These are phyloP conservation scores for Xenotilapia caudafasciata DNA, from an alignment of 2,113 vertebrate species.

Conservation along the genomic window DNA sequence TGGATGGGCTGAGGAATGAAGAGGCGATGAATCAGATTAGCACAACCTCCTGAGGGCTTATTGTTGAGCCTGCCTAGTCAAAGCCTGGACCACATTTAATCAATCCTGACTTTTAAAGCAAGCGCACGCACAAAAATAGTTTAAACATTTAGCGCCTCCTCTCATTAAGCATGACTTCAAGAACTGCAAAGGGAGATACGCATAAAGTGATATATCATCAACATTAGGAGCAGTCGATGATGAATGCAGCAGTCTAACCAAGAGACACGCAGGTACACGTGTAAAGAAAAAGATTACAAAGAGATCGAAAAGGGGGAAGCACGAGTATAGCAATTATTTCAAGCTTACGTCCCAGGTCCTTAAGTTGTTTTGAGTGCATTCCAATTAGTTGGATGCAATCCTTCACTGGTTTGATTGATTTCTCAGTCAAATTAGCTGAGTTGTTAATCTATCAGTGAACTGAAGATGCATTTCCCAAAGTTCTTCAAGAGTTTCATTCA, in stretches of 20 bases:
- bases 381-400: neutral
- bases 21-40: slow-evolving; percentile 32
- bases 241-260: neutral
- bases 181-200: neutral
- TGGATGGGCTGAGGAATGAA: neutral
- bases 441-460: slow-evolving; percentile 18
- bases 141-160: neutral
- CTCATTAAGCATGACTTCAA: neutral
- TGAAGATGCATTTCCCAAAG: slow-evolving; percentile 18
- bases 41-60: neutral
- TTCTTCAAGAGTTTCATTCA: neutral
- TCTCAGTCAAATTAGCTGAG: slow-evolving; percentile 27
- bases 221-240: neutral
- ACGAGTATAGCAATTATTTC: neutral
- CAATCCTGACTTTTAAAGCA: neutral
- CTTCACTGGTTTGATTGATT: slow-evolving; percentile 33
- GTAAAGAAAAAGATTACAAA: neutral
- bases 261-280: neutral
- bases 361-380: neutral
- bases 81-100: neutral
- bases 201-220: slow-evolving; percentile 1
- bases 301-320: neutral
- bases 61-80: neutral
- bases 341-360: neutral
- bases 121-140: neutral